Conservation (phyloP, 2,888 invertebrate genomes). For the Scaptomyza tumidula region DNA sequence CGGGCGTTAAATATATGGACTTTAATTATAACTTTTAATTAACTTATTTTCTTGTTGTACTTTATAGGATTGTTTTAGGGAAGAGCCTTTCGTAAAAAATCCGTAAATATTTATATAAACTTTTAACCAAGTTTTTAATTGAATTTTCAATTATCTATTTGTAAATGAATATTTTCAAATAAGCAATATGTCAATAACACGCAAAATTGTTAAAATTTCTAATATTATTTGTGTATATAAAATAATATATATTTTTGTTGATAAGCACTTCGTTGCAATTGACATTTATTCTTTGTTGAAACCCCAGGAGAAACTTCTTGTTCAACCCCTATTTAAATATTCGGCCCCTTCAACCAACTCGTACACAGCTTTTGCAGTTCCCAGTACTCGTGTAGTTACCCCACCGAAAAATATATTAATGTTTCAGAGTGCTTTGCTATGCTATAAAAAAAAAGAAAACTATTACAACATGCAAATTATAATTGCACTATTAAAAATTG, state of each 20-base stretch:
- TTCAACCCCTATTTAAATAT: not conserved
- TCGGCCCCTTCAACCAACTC: not conserved
- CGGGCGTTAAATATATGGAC: not conserved
- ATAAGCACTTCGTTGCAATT: too few species aligned
- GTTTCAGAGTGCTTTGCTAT: constrained; percentile 39
- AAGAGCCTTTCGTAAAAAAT: not conserved
- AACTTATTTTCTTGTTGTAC: not conserved
- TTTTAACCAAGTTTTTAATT: not conserved
- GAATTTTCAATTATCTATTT: too few species aligned
- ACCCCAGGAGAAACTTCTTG: constrained; percentile 1
- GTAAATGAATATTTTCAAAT: too few species aligned
- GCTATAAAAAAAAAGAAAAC: constrained; percentile 35
- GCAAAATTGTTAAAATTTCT: too few species aligned
- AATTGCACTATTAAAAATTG: constrained; percentile 79
- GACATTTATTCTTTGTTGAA: too few species aligned
- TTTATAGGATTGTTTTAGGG: not conserved
- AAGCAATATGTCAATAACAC: too few species aligned
- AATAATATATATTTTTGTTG: too few species aligned
- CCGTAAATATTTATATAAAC: not conserved
- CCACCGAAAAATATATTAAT: constrained; percentile 22
- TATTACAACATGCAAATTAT: constrained; percentile 79
- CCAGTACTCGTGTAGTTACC: constrained; percentile 11
- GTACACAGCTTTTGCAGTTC: constrained; percentile 23
- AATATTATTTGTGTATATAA: too few species aligned
- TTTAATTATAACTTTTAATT: constrained; percentile 3